Evolutionary conservation across 1,140 invertebrate species (phyloP), one percentile per base, ranked within the genome.

Genomic region (Pemphigus obesinymphae): DNA sequence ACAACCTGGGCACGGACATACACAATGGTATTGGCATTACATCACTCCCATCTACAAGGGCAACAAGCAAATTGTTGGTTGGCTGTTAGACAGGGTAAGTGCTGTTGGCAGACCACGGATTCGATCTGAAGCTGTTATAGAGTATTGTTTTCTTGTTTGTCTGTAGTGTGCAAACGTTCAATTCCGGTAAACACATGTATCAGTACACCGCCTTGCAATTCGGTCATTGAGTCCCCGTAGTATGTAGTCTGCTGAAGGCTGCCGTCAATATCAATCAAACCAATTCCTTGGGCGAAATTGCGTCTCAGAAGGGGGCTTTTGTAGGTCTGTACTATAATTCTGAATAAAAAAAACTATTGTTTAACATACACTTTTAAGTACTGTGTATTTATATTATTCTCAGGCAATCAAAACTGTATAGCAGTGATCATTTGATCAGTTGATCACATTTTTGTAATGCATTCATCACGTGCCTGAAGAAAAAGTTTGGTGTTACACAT

Each of bases 261-360:
- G 97, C 97, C 37, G 97, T 97, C 2, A 92, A 93, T 88, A 89
- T 93, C 1, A 90, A 91, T 61, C 90, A 91, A 13, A 91, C 91
- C 0, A 99, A 99, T 85, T 94, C 92, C 23, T 95, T 99, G 0
- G 92, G 93, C 4, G 90, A 97, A 84, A 99, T 95, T 34, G 93
- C 98, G 6, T 90, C 96, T 13, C 97, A 99, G 88, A 97, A 99
- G 95, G 97, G 97, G 37, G 96, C 95, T 0, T 99, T 99, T 89
- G 96, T 99, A 37, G 97, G 91, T 90, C 6, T 11, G 29, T 66
- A 53, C 10, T 0, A 66, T 76, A 0, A 3, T 1, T 7, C 10
- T n/a, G n/a, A n/a, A n/a, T n/a, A n/a, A n/a, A n/a, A n/a, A n/a
- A 40, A 4, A 40, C 37, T 4, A 40, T 5, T 40, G 10, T 5